These are phyloP conservation scores for Huso huso DNA, from an alignment of 2,797 vertebrate genomes.

Conservation along the genomic window DNA sequence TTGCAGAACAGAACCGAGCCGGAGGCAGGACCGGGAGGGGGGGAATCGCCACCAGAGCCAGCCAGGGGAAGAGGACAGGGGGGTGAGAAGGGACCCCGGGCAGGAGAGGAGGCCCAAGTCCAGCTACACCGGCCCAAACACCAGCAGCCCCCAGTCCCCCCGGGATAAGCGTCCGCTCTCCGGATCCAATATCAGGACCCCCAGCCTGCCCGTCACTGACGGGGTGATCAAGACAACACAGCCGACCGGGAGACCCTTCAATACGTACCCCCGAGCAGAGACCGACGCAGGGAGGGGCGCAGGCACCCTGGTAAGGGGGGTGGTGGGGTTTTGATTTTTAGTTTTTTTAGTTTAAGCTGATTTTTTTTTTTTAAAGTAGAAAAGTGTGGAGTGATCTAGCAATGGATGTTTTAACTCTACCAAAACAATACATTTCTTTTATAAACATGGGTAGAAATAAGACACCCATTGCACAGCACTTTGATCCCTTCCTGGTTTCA, in stretches of 20 bases:
- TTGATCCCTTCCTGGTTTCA: too few species aligned
- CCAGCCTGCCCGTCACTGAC: slow-evolving; percentile 63
- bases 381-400: too few species aligned
- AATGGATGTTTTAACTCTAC: too few species aligned
- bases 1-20: slow-evolving; percentile 36
- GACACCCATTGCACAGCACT: too few species aligned
- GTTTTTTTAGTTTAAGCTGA: too few species aligned
- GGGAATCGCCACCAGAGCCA: slow-evolving; percentile 33
- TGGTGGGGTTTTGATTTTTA: background rate
- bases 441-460: too few species aligned
- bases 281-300: slow-evolving; percentile 67
- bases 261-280: slow-evolving; percentile 78
- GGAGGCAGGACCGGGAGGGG: slow-evolving; percentile 22
- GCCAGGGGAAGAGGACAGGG: slow-evolving; percentile 41
- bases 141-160: slow-evolving; percentile 52
- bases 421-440: too few species aligned
- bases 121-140: slow-evolving; percentile 53
- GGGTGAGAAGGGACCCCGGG: slow-evolving; percentile 44
- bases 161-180: slow-evolving; percentile 80
- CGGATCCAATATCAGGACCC: slow-evolving; percentile 75
- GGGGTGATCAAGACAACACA: slow-evolving; percentile 65
- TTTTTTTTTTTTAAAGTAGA: too few species aligned
- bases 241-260: slow-evolving; percentile 71
- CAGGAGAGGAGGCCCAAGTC: slow-evolving; percentile 76
- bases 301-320: slow-evolving; percentile 61